Evolutionary conservation across 2,797 vertebrate species (phyloP).

Genomic region (Cephalopachus bancanus): DNA sequence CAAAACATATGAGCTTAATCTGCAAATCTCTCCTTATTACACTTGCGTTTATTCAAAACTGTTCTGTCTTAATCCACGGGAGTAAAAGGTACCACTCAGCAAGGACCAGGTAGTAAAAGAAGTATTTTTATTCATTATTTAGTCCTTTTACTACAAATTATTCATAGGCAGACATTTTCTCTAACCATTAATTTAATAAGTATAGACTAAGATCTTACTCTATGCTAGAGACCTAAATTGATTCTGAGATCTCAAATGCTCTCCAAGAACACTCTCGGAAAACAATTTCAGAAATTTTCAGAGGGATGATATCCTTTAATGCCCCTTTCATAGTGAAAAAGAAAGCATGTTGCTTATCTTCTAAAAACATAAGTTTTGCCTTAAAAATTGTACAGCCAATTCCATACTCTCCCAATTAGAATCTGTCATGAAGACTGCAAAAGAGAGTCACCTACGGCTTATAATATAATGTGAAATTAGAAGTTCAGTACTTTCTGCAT

Average conservation of each 20-base stretch:
- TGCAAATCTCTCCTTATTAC: background rate
- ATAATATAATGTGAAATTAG: background rate
- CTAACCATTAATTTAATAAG: background rate
- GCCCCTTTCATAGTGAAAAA: background rate
- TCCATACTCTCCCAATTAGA: background rate
- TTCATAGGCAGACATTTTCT: background rate
- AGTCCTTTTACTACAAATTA: background rate
- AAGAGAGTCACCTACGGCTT: background rate
- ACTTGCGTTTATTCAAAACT: background rate
- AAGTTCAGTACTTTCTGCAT: background rate
- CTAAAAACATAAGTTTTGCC: background rate
- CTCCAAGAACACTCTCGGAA: background rate
- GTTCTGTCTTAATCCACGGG: background rate
- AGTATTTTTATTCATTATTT: background rate
- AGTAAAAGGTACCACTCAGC: background rate
- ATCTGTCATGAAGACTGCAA: background rate
- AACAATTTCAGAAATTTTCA: background rate
- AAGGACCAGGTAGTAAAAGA: background rate
- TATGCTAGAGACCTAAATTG: background rate
- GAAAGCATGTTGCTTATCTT: rapidly evolving
- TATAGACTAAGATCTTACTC: background rate
- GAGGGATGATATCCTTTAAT: background rate
- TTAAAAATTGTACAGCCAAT: background rate
- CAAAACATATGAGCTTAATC: background rate
- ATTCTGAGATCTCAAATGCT: background rate